Percentiles rank a stretch among this genome's conserved stretches.
Conservation (phyloP, 2,113 vertebrate genomes). For the Amphiprion ocellaris region DNA sequence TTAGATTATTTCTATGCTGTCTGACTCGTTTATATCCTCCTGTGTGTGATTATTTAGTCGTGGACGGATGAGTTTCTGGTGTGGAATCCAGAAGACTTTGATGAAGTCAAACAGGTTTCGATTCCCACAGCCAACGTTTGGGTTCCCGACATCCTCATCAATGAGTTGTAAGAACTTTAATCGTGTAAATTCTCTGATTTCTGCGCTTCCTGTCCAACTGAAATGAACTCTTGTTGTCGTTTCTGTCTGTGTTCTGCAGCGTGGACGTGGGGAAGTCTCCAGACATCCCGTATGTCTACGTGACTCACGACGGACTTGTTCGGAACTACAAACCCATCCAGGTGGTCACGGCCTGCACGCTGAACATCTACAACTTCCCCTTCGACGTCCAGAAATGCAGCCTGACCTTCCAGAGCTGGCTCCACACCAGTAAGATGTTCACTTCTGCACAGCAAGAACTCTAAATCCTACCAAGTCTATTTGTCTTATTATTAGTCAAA, state of each 20-base stretch:
- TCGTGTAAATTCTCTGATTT: too few species aligned
- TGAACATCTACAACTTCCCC: conserved; percentile 99
- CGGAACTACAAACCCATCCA: conserved; percentile 98
- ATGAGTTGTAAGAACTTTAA: conserved; percentile 92
- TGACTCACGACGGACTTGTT: conserved; percentile 88
- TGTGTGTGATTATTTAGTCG: conserved; percentile 78
- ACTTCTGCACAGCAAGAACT: too few species aligned
- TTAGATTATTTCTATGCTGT: too few species aligned
- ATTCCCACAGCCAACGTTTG: conserved; percentile 92
- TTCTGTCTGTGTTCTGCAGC: conserved; percentile 72
- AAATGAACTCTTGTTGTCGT: background rate
- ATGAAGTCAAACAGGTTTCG: conserved; percentile 93
- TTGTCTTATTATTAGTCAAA: too few species aligned
- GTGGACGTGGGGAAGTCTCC: conserved; percentile 97
- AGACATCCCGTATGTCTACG: conserved; percentile 93
- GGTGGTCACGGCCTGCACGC: conserved; percentile 94
- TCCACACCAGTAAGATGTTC: conserved; percentile 91
- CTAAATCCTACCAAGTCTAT: too few species aligned
- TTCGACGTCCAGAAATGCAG: conserved; percentile 99
- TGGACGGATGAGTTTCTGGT: conserved; percentile 95
- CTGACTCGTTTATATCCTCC: background rate
- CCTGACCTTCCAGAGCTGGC: conserved; percentile 98
- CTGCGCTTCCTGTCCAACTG: accelerated
- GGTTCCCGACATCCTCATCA: conserved; percentile 98
- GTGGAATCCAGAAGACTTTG: conserved; percentile 92